Evolutionary conservation across 2,888 invertebrate genomes (phyloP).

Genomic region (Thera britannica): DNA sequence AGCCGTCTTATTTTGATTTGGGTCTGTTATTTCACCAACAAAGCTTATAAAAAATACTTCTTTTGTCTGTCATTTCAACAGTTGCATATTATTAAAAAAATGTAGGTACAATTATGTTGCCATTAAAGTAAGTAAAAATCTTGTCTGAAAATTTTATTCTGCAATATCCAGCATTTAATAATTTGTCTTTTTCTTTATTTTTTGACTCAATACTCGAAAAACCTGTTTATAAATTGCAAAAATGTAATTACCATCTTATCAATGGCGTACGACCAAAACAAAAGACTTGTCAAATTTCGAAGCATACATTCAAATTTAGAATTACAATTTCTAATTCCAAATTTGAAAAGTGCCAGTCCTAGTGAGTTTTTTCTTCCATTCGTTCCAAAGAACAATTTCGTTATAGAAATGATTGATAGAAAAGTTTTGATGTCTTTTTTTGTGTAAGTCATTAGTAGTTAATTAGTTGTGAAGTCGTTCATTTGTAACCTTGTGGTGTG

Average conservation of each 20-base stretch:
- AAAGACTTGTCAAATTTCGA: slow-evolving; percentile 71
- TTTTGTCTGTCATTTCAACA: slow-evolving; percentile 35
- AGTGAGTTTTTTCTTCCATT: slow-evolving; percentile 41
- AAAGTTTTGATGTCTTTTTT: slow-evolving; percentile 74
- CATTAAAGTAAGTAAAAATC: not conserved
- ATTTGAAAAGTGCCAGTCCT: slow-evolving; percentile 18
- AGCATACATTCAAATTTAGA: slow-evolving; percentile 30
- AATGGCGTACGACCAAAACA: slow-evolving; percentile 47
- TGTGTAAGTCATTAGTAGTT: slow-evolving; percentile 78
- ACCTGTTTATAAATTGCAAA: slow-evolving; percentile 13
- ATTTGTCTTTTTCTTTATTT: too few species aligned
- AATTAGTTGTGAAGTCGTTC: slow-evolving; percentile 80
- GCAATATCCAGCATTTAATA: not conserved
- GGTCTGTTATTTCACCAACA: slow-evolving; percentile 61
- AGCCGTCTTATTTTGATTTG: slow-evolving; percentile 68
- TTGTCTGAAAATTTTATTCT: not conserved
- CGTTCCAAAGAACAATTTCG: slow-evolving; percentile 59
- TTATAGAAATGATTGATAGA: slow-evolving; percentile 80
- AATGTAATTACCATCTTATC: slow-evolving; percentile 20
- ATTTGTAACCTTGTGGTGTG: slow-evolving; percentile 65
- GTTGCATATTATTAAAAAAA: slow-evolving; percentile 18
- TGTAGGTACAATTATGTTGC: not conserved
- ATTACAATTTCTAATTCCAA: slow-evolving; percentile 9
- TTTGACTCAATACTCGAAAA: too few species aligned
- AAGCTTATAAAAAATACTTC: slow-evolving; percentile 47